A percentile compares a stretch with the other conserved stretches of the same genome.
Conservation (phyloP, 1,140 invertebrate species). For the Ceratina australensis region DNA sequence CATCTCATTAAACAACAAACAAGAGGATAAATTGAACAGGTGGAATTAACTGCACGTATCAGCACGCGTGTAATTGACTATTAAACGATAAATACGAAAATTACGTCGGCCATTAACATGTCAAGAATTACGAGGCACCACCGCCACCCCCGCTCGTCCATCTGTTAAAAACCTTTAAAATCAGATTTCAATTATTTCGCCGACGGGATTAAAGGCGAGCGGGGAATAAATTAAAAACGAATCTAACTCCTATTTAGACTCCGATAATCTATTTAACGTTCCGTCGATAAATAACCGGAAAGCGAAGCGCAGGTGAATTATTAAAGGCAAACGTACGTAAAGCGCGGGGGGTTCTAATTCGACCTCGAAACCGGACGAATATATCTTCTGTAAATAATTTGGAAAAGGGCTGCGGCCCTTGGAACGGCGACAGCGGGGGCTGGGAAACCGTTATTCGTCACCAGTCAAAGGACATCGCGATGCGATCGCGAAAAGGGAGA, state of each 20-base stretch:
- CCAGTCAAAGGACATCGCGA: slow-evolving; percentile 19
- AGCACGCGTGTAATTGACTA: slow-evolving; percentile 5
- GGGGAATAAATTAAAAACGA: too few relatives aligned
- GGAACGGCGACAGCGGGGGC: too few relatives aligned
- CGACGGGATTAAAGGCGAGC: too few relatives aligned
- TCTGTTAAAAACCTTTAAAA: background rate
- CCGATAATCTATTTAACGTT: too few relatives aligned
- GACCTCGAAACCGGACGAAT: background rate
- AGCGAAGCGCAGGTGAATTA: too few relatives aligned
- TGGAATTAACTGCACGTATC: slow-evolving; percentile 13
- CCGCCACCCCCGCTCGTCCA: background rate
- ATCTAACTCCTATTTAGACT: too few relatives aligned
- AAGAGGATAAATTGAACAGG: slow-evolving; percentile 18
- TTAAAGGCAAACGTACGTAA: too few relatives aligned
- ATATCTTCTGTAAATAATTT: slow-evolving; percentile 1
- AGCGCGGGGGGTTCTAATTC: background rate
- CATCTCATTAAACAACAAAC: slow-evolving; percentile 25
- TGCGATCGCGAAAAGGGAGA: background rate
- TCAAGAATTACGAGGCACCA: background rate
- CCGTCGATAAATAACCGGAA: too few relatives aligned
- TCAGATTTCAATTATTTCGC: background rate
- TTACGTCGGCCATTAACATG: background rate
- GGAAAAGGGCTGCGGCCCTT: background rate
- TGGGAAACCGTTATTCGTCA: slow-evolving; percentile 9
- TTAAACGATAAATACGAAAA: slow-evolving; percentile 24